These are phyloP conservation scores for Agonopterix heracliana DNA, from an alignment of 2,888 invertebrate species.

Conservation along the genomic window DNA sequence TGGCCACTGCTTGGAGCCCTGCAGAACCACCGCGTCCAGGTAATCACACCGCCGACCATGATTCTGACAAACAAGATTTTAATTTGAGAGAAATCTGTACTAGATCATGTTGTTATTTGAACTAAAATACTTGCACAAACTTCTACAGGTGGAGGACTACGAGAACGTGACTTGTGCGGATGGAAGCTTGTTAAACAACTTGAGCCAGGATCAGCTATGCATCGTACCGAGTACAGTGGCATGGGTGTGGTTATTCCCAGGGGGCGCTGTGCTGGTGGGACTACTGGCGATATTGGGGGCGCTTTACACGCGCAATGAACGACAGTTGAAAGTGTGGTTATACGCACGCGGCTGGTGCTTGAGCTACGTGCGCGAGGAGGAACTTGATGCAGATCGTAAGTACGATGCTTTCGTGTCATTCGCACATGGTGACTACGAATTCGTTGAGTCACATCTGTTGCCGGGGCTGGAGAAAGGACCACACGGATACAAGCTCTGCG, in stretches of 20 bases:
- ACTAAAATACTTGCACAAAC: too few species aligned
- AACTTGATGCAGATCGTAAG: slow-evolving; percentile 21
- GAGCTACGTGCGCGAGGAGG: slow-evolving; percentile 16
- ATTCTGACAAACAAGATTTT: slow-evolving; percentile 1
- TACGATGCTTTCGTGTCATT: slow-evolving; percentile 90
- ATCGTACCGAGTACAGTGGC: not conserved
- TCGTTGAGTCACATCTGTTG: too few species aligned
- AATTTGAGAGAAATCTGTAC: slow-evolving; percentile 13
- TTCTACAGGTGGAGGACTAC: not conserved
- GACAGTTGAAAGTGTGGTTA: slow-evolving; percentile 22
- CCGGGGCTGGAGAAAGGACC: too few species aligned
- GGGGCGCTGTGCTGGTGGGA: slow-evolving; percentile 10
- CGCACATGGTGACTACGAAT: slow-evolving; percentile 84
- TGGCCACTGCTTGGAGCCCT: slow-evolving; percentile 19
- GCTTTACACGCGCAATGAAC: slow-evolving; percentile 15
- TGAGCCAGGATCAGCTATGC: not conserved
- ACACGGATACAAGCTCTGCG: too few species aligned
- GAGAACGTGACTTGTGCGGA: not conserved
- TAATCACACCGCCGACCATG: not conserved
- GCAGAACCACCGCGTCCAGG: not conserved
- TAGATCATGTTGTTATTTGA: too few species aligned
- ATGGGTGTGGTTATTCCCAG: not conserved
- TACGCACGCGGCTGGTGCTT: slow-evolving; percentile 14
- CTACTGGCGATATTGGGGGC: slow-evolving; percentile 1
- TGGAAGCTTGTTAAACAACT: not conserved